Evolutionary conservation across 53 echinoderm and acorn worm species (phyloP), one percentile per base, ranked within the genome.

Genomic region (Henricia sp.): DNA sequence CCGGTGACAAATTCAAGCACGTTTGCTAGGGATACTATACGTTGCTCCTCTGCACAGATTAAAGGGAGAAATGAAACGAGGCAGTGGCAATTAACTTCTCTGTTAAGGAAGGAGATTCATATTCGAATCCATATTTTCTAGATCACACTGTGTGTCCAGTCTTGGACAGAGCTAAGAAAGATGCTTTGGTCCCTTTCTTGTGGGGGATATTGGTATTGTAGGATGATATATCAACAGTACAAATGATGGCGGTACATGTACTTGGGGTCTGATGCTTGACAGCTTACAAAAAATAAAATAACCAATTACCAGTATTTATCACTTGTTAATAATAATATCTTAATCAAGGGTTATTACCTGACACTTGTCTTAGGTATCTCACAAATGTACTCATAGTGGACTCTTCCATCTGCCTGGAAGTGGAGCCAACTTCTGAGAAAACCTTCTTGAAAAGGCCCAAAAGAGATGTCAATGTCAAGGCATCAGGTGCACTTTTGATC

Each of bases 351-450:
- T 44, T 44, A 44, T 54, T 54, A 54, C 54, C 54, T 54, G 54
- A 54, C 54, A 54, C 3, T 54, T 54, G 54, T 54, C 54, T 54
- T 17, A 54, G 54, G 54, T 54, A 54, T 54, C 54, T 9, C 17
- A 54, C 20, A n/a, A 54, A 54, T 6, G 19, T 13, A 54, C 54
- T 54, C 54, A 17, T 54, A 21, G 54, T 54, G 20, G 54, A 9
- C 20, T 54, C 54, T 54, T 54, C 54, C 54, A 13, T 9, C 11
- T 54, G 54, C 54, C 54, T 54, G 4, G 20, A 16, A 54, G 11
- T 54, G 54, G 54, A 54, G 11, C 54, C 54, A 13, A 54, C 20
- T 17, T 54, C 54, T 3, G 54, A 54, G 54, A 54, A 54, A 21
- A 4, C 19, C 54, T 54, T 54, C 54, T 54, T 9, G 54, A 54